Evolutionary conservation across 1,140 invertebrate genomes (phyloP).

Genomic region (Drosophila mojavensis): DNA sequence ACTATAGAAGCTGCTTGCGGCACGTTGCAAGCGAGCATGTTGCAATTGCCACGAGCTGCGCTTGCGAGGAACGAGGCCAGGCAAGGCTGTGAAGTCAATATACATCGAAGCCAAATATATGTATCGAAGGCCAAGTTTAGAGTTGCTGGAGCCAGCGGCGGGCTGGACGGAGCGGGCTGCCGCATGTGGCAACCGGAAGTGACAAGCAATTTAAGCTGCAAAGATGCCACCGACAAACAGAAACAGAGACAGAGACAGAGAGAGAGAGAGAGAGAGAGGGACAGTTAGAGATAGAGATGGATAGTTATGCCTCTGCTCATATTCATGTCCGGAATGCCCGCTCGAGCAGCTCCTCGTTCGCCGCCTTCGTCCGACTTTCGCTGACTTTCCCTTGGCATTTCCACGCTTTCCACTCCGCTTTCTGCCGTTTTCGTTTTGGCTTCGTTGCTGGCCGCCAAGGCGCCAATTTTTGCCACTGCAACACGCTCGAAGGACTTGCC

Average conservation of each 20-base stretch:
- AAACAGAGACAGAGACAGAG: not conserved
- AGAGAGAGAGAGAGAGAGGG: not conserved
- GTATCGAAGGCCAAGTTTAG: conserved; percentile 62
- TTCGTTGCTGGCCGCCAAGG: conserved; percentile 1
- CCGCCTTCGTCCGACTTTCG: not conserved
- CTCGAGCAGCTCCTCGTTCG: not conserved
- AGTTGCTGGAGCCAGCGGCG: not conserved
- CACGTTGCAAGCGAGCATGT: conserved; percentile 11
- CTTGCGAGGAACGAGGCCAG: conserved; percentile 6
- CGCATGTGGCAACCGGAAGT: conserved; percentile 32
- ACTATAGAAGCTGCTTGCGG: conserved; percentile 7
- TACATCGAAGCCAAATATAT: conserved; percentile 45
- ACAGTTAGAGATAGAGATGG: not conserved
- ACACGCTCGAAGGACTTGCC: conserved; percentile 58
- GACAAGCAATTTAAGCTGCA: conserved; percentile 56
- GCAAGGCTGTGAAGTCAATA: conserved; percentile 20
- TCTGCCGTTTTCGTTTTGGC: too few relatives aligned
- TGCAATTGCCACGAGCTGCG: conserved; percentile 8
- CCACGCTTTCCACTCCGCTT: too few relatives aligned
- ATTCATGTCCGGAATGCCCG: conserved; percentile 12
- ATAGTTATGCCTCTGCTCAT: not conserved
- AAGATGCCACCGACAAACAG: conserved; percentile 28
- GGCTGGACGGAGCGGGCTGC: not conserved
- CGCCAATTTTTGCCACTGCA: conserved; percentile 49
- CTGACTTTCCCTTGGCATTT: not conserved